Conservation (phyloP, 1,140 invertebrate genomes). For the Drosophila rhopaloa region DNA sequence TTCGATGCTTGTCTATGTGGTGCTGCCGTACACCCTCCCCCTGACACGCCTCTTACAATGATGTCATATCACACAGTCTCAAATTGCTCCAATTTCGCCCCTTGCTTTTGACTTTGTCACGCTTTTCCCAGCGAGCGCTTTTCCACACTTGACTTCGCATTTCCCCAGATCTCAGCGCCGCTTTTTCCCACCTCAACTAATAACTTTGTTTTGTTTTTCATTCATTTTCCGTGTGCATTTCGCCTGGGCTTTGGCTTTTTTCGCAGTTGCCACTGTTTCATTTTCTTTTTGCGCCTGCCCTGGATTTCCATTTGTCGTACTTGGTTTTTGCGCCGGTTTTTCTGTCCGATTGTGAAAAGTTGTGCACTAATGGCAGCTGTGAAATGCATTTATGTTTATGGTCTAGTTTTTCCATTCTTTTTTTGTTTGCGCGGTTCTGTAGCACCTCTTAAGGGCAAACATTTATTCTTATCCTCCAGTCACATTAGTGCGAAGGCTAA, state of each 20-base stretch:
- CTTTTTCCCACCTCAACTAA: constrained; percentile 31
- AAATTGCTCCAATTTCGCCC: constrained; percentile 51
- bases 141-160: constrained; percentile 35
- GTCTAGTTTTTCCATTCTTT: constrained; percentile 58
- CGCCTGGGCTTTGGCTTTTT: constrained; percentile 42
- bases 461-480: constrained; percentile 45
- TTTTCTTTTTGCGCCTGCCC: constrained; percentile 47
- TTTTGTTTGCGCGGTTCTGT: constrained; percentile 10
- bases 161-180: constrained; percentile 20
- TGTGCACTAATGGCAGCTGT: constrained; percentile 65
- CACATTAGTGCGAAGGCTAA: constrained; percentile 41
- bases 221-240: constrained; percentile 46
- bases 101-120: constrained; percentile 55
- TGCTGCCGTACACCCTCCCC: background rate
- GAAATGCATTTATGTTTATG: constrained; percentile 75
- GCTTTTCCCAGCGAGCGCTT: constrained; percentile 57
- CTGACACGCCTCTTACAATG: constrained; percentile 42
- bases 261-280: constrained; percentile 18
- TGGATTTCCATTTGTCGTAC: constrained; percentile 57
- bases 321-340: constrained; percentile 43
- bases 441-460: constrained; percentile 48
- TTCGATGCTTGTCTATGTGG: constrained; percentile 37
- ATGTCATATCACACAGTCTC: constrained; percentile 50
- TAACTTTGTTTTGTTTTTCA: constrained; percentile 25
- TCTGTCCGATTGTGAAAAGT: constrained; percentile 41